Percentiles rank a stretch among this genome's conserved stretches.
phyloP scores from a whole-genome alignment of 2,797 vertebrate genomes.

The Tangara arthus region DNA sequence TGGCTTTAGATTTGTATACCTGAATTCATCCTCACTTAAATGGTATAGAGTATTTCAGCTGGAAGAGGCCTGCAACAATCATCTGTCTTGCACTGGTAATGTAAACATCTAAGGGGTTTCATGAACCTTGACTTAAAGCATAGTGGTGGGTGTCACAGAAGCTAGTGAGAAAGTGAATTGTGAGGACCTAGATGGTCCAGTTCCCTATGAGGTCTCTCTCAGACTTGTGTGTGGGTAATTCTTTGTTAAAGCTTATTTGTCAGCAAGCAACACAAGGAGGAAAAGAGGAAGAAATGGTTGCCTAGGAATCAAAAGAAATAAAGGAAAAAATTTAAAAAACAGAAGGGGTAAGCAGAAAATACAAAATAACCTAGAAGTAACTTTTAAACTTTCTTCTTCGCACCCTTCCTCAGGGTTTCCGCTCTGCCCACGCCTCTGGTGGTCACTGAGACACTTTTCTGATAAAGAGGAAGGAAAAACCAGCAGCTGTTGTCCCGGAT shows the following conservation, averaged over 20 bases:
- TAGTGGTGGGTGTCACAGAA: neutral
- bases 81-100: neutral
- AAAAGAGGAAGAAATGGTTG: neutral
- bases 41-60: neutral
- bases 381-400: neutral
- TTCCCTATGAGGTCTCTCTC: neutral
- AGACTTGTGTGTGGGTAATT: neutral
- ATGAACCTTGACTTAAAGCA: neutral
- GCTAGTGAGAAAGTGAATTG: neutral
- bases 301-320: neutral
- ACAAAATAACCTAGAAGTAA: neutral
- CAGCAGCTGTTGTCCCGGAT: neutral
- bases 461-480: constrained; percentile 8
- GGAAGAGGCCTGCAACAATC: neutral
- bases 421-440: neutral
- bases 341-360: neutral
- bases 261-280: neutral
- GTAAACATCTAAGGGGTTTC: neutral
- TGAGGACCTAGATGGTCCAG: neutral
- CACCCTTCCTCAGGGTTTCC: neutral
- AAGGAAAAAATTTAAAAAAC: neutral
- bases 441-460: neutral
- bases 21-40: neutral
- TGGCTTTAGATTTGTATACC: neutral
- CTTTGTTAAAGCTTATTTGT: fast-evolving